Base-by-base conservation (phyloP, 2,888 invertebrate genomes). In the Parnassius mnemosyne region DNA sequence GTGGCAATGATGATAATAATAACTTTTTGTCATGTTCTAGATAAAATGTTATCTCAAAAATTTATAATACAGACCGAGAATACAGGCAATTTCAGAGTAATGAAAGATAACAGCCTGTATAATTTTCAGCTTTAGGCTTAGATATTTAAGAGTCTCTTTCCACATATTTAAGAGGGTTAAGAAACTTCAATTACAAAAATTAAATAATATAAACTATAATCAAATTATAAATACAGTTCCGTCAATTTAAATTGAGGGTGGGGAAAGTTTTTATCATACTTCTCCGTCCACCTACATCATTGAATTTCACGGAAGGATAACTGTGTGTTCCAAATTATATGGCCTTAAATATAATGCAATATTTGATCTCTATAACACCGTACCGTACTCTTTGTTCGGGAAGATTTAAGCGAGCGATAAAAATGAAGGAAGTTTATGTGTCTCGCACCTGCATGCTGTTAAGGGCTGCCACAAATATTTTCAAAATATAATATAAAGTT, bases 301-400 rank as follows among this genome's bases (percentile, higher is more conserved):
- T 2, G 53, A 25, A 46, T 57, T 56, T 52, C 54, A 54, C n/a
- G 54, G n/a, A 54, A 25, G 53, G 52, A 63, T 63, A 63, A 60
- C 63, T 63, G 63, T 63, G 52, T 56, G 56, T 56, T 41, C 60
- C 54, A 41, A 58, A 63, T 63, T 54, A 44, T 44, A 51, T 16
- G 50, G 41, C 58, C 44, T 58, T 58, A 63, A 60, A 52, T 63
- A 63, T 60, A 47, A 56, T 53, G 49, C 11, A n/a, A 52, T 59
- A 56, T 63, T 56, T 63, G 55, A 60, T 63, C 63, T 63, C 60
- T 60, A 63, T 63, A 63, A 53, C 47, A 51, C 47, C 47, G 42
- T 50, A 9, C 44, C 13, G 50, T 34, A 34, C 52, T 56, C 60
- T 63, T 20, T 58, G 56, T 60, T 56, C 34, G 49, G 11, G 54